phyloP scores from a whole-genome alignment of 1,140 invertebrate genomes.

The Macrotrachela quadricornifera region DNA sequence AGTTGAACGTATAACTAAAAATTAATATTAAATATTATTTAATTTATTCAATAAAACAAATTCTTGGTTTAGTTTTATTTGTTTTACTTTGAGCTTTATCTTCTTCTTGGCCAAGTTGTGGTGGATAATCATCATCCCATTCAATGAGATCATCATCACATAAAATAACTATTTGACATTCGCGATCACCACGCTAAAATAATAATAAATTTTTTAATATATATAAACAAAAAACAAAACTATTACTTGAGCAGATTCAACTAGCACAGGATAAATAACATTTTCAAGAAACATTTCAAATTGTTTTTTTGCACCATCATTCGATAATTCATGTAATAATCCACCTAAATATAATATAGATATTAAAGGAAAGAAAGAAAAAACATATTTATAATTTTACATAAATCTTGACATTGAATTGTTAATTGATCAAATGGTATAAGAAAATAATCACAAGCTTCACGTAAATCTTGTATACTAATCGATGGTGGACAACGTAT shows the following conservation, averaged over 20 bases:
- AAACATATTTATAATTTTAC: conserved; percentile 20
- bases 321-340: conserved; percentile 85
- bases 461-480: conserved; percentile 71
- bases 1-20: conserved; percentile 41
- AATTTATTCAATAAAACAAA: not conserved
- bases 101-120: conserved; percentile 83
- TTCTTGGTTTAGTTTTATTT: no score
- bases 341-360: conserved; percentile 42
- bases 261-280: conserved; percentile 82
- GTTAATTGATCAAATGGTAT: conserved; percentile 90
- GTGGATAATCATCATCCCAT: conserved; percentile 95
- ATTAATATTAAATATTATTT: conserved; percentile 30
- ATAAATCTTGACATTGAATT: conserved; percentile 75
- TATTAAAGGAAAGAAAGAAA: conserved; percentile 4
- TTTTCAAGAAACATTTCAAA: conserved; percentile 89
- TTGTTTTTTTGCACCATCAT: conserved; percentile 85
- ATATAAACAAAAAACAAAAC: not conserved
- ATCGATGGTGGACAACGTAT: conserved; percentile 65
- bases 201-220: conserved; percentile 34
- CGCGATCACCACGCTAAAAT: conserved; percentile 34
- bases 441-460: conserved; percentile 92
- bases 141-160: conserved; percentile 85
- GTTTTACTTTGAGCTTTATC: conserved; percentile 57
- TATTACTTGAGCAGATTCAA: conserved; percentile 63
- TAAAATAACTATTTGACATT: conserved; percentile 64